phyloP scores from a whole-genome alignment of 2,888 invertebrate genomes.

The Gastracanthus pulcherrimus region DNA sequence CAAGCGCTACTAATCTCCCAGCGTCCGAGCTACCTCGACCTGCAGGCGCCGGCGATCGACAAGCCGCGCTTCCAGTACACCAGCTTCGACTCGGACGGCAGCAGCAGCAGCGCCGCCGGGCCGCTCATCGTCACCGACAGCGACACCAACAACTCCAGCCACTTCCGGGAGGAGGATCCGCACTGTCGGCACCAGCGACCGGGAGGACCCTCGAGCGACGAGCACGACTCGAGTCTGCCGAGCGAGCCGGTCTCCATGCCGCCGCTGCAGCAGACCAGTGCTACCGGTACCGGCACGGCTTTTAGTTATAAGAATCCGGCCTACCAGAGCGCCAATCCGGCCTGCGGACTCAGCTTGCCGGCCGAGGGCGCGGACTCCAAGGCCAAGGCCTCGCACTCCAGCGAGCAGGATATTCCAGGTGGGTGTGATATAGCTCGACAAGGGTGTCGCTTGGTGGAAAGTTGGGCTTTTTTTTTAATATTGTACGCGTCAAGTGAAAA shows the following conservation, averaged over 20 bases:
- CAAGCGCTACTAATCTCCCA: too few species aligned
- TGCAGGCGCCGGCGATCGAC: slow-evolving; percentile 69
- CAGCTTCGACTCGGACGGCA: slow-evolving; percentile 69
- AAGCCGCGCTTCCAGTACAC: slow-evolving; percentile 86
- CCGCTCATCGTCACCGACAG: slow-evolving; percentile 80
- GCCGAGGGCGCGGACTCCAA: slow-evolving; percentile 59
- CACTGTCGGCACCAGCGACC: slow-evolving; percentile 67
- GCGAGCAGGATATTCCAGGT: slow-evolving; percentile 78
- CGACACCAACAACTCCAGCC: slow-evolving; percentile 74
- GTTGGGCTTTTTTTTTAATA: not conserved
- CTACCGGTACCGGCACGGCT: slow-evolving; percentile 72
- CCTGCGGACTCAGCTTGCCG: slow-evolving; percentile 64
- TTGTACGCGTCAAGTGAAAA: too few species aligned
- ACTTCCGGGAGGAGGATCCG: slow-evolving; percentile 78
- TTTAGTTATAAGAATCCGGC: slow-evolving; percentile 87
- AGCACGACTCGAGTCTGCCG: slow-evolving; percentile 76
- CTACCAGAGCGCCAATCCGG: slow-evolving; percentile 87
- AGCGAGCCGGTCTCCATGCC: slow-evolving; percentile 81
- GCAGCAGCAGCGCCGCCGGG: too few species aligned
- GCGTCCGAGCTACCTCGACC: slow-evolving; percentile 82
- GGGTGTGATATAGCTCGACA: too few species aligned
- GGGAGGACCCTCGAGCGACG: slow-evolving; percentile 72
- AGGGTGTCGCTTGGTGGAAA: too few species aligned
- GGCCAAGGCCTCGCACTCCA: slow-evolving; percentile 71
- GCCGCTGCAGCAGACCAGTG: slow-evolving; percentile 77